Percentiles rank a stretch among this genome's conserved stretches.
Evolutionary conservation across 2,888 invertebrate species (phyloP).

Genomic region (Ditylenchus weischeri): DNA sequence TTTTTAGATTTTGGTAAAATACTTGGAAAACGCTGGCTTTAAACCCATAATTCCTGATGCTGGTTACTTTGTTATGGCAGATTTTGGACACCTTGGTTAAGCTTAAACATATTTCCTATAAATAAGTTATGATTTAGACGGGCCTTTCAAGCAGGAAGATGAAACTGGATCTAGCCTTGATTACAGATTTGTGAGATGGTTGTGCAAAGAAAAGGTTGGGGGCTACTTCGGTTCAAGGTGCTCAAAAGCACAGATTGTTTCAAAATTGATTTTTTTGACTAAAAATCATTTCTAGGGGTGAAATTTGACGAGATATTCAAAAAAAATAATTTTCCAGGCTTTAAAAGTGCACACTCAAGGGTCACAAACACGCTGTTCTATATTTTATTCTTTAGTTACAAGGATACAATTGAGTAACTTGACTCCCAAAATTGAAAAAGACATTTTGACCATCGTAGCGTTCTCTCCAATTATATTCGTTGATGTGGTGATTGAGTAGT

Average conservation of each 20-base stretch:
- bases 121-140: constrained; percentile 58
- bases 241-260: background rate
- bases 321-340: too few species aligned
- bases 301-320: too few species aligned
- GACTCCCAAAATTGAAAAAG: too few species aligned
- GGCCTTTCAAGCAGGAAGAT: constrained; percentile 59
- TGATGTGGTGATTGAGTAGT: too few species aligned
- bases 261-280: background rate
- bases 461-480: too few species aligned
- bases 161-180: constrained; percentile 65
- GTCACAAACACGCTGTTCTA: too few species aligned
- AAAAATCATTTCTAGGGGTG: background rate
- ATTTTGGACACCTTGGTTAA: constrained; percentile 69
- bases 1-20: constrained; percentile 65
- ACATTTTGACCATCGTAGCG: too few species aligned
- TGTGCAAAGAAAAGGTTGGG: constrained; percentile 76
- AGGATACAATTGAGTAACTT: too few species aligned
- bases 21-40: constrained; percentile 25
- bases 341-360: too few species aligned
- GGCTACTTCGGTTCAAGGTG: background rate
- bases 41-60: constrained; percentile 84
- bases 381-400: too few species aligned
- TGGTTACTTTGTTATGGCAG: constrained; percentile 93
- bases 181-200: constrained; percentile 90
- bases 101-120: constrained; percentile 2